Percentiles rank a stretch among this genome's conserved stretches.
phyloP scores from a whole-genome alignment of 2,888 invertebrate species.

The Drosophila subsilvestris region DNA sequence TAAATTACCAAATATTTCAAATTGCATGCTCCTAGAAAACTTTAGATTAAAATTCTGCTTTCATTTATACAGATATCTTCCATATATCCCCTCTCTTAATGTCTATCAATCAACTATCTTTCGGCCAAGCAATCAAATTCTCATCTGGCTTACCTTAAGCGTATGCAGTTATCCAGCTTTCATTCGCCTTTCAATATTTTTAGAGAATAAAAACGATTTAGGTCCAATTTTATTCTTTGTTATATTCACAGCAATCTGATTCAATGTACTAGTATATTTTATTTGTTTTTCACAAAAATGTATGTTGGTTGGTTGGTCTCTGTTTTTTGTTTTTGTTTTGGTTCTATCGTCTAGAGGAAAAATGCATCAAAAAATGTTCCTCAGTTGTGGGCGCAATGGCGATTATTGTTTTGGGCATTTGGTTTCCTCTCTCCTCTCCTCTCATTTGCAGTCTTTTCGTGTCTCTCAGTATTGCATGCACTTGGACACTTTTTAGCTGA shows the following conservation, averaged over 20 bases:
- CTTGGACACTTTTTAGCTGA: background rate
- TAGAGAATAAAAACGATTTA: too few species aligned
- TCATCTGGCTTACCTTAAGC: background rate
- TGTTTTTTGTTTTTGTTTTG: background rate
- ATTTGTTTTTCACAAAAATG: background rate
- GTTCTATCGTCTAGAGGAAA: background rate
- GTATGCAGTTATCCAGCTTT: background rate
- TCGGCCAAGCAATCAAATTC: too few species aligned
- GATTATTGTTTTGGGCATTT: slow-evolving; percentile 5
- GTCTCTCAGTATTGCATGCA: slow-evolving; percentile 2
- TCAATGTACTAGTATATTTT: background rate
- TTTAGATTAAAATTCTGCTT: too few species aligned
- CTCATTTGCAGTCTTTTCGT: background rate
- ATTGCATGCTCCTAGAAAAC: too few species aligned
- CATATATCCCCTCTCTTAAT: background rate
- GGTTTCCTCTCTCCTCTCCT: background rate
- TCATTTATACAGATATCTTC: background rate
- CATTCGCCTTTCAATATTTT: too few species aligned
- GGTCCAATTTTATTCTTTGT: too few species aligned
- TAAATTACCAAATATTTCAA: too few species aligned
- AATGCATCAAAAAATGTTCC: slow-evolving; percentile 23
- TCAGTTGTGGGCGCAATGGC: slow-evolving; percentile 3
- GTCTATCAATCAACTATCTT: too few species aligned
- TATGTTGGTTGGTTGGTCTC: background rate
- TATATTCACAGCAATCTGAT: too few species aligned